Evolutionary conservation across 2,888 invertebrate species (phyloP).

Genomic region (Panopea generosa): DNA sequence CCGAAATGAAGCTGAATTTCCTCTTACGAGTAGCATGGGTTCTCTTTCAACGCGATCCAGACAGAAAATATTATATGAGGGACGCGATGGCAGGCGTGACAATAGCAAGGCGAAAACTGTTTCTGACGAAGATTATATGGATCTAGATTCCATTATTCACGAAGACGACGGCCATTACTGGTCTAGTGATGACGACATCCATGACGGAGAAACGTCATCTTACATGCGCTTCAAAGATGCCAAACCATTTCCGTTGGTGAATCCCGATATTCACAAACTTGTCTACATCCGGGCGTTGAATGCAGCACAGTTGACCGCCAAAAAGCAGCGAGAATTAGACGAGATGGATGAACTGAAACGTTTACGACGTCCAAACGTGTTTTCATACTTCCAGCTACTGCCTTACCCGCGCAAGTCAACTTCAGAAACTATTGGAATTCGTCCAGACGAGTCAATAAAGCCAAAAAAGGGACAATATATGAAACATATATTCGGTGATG

Average conservation of each 20-base stretch:
- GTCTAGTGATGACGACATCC: slow-evolving; percentile 41
- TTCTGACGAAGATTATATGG: slow-evolving; percentile 57
- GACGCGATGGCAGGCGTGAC: neutral
- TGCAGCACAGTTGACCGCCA: slow-evolving; percentile 33
- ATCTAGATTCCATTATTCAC: slow-evolving; percentile 53
- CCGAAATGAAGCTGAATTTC: slow-evolving; percentile 2
- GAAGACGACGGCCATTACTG: slow-evolving; percentile 54
- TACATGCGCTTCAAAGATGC: slow-evolving; percentile 30
- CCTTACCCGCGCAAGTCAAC: slow-evolving; percentile 29
- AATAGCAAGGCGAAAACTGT: slow-evolving; percentile 12
- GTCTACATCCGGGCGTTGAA: slow-evolving; percentile 64
- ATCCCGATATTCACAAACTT: slow-evolving; percentile 62
- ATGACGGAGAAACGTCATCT: slow-evolving; percentile 21
- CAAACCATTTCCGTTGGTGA: slow-evolving; percentile 44
- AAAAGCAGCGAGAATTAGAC: neutral
- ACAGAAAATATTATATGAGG: slow-evolving; percentile 27
- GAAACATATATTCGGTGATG: slow-evolving; percentile 69
- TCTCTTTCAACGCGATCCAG: slow-evolving; percentile 19
- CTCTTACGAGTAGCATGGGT: slow-evolving; percentile 15
- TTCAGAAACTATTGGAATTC: slow-evolving; percentile 35
- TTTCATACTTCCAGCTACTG: slow-evolving; percentile 65
- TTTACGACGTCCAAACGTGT: slow-evolving; percentile 54
- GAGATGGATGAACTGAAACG: slow-evolving; percentile 30
- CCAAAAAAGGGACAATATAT: slow-evolving; percentile 63
- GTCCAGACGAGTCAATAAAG: slow-evolving; percentile 38